A percentile compares a stretch with the other conserved stretches of the same genome.
phyloP scores from a whole-genome alignment of 1,140 invertebrate genomes.

The Orius laevigatus region DNA sequence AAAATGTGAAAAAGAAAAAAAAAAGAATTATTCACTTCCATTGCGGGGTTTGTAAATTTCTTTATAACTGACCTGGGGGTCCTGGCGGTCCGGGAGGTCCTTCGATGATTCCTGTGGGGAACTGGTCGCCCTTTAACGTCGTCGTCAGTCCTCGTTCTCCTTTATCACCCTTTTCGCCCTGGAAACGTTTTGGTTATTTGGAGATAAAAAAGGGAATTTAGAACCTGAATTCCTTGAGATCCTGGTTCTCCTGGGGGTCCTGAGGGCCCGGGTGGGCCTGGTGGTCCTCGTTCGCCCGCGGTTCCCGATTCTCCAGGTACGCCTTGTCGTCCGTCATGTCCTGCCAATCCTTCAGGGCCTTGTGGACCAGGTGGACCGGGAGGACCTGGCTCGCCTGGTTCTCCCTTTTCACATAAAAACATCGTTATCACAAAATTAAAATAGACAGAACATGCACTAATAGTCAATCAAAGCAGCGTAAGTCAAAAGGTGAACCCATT shows the following conservation, averaged over 20 bases:
- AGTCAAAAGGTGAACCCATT: no score
- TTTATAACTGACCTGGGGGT: constrained; percentile 52
- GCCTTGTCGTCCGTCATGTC: constrained; percentile 64
- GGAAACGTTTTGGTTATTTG: constrained; percentile 18
- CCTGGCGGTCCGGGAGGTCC: constrained; percentile 82
- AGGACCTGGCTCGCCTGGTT: constrained; percentile 77
- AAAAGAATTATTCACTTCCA: constrained; percentile 11
- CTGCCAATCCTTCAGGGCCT: constrained; percentile 58
- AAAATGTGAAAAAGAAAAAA: constrained; percentile 1
- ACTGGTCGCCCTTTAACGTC: constrained; percentile 73
- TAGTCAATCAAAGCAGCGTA: no score
- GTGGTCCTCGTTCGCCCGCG: constrained; percentile 34
- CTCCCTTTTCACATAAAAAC: constrained; percentile 42
- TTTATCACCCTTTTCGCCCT: constrained; percentile 81
- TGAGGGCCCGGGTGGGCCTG: constrained; percentile 40
- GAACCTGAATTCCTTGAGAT: constrained; percentile 7
- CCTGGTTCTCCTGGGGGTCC: constrained; percentile 39
- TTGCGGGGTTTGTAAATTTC: constrained; percentile 5
- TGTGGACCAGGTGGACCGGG: constrained; percentile 66
- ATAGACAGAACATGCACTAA: no score
- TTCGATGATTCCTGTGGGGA: constrained; percentile 82
- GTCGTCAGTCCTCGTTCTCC: constrained; percentile 79
- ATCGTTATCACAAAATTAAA: no score
- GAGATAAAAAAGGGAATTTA: not conserved
- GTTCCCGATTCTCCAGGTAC: constrained; percentile 52